Evolutionary conservation across 1,140 invertebrate species (phyloP), one percentile per base, ranked within the genome.

Genomic region (Halyomorpha halys): DNA sequence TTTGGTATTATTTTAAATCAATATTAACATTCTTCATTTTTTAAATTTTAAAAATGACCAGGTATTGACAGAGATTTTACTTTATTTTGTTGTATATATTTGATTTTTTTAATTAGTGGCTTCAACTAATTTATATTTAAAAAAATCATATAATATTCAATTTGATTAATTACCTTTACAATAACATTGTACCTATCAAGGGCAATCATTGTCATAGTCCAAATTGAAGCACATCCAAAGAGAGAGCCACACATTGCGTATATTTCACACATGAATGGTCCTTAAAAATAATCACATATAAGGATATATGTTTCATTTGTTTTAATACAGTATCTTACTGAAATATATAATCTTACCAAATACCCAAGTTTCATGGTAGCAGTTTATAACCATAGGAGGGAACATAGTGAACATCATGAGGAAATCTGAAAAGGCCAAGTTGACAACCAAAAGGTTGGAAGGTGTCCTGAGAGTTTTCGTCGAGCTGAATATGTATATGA

Each of bases 371-470:
- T 91, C 88, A 69, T 86, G 81, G 71, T 89, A 91, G 74, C 89
- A 89, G 76, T 90, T 94, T 66, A 90, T 81, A 39, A 90, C 83
- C 87, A 92, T 91, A 64, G 88, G 80, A 25, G 90, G 88, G 67
- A 85, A 82, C 85, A 91, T 90, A 63, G 75, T 76, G 63, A 86
- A 77, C 89, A 93, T 94, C 86, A 94, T 93, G 44, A 85, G 75
- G 71, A 94, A 91, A 72, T 94, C 90, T 13, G 87, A 90, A 72
- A 92, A 84, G 9, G 90, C 90, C 68, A 94, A 77, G 75, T 94
- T 94, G 49, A 92, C 82, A 14, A 92, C 85, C 34, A 91, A 78
- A 62, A 92, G 74, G 74, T 94, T 94, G 63, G 89, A 89, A 15
- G 90, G 90, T 18, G 88, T 90, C 68, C 87, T 81, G 2, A 92